Conservation (phyloP, 2,113 vertebrate genomes). For the Euleptes europaea region DNA sequence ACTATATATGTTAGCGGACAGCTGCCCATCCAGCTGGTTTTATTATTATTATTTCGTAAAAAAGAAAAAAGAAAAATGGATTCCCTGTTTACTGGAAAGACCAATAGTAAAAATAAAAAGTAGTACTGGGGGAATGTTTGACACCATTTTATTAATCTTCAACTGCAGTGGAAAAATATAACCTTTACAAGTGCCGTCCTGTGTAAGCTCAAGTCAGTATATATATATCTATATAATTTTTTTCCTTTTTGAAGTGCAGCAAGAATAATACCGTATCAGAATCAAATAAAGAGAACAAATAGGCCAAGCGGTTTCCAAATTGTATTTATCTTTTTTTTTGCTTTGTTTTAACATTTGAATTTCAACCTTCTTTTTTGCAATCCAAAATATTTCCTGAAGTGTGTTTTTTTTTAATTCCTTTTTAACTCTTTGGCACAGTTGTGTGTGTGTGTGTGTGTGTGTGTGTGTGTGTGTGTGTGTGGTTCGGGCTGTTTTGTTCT, state of each 20-base stretch:
- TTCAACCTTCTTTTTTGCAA: conserved; percentile 69
- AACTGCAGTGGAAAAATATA: conserved; percentile 98
- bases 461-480: conserved; percentile 64
- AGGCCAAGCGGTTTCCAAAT: conserved; percentile 78
- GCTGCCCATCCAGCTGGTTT: conserved; percentile 23
- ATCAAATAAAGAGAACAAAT: conserved; percentile 78
- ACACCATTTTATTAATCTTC: conserved; percentile 92
- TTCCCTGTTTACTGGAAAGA: conserved; percentile 56
- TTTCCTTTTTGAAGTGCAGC: conserved; percentile 79
- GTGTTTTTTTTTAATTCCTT: conserved; percentile 60
- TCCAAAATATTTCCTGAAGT: conserved; percentile 79
- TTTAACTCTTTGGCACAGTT: conserved; percentile 91
- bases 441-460: conserved; percentile 52
- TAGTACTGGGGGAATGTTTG: conserved; percentile 88
- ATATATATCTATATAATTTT: conserved; percentile 61
- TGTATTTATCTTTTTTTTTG: conserved; percentile 72
- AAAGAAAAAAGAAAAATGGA: neutral
- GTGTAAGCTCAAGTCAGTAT: conserved; percentile 74
- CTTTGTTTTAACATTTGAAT: conserved; percentile 72
- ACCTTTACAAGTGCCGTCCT: conserved; percentile 93
- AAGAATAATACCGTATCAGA: conserved; percentile 75
- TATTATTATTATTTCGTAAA: neutral
- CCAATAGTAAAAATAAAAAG: conserved; percentile 77
- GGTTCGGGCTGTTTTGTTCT: conserved; percentile 72
- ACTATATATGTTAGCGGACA: neutral